These are phyloP conservation scores for Rhynchomys soricoides DNA, from an alignment of 2,113 vertebrate species.

Conservation along the genomic window DNA sequence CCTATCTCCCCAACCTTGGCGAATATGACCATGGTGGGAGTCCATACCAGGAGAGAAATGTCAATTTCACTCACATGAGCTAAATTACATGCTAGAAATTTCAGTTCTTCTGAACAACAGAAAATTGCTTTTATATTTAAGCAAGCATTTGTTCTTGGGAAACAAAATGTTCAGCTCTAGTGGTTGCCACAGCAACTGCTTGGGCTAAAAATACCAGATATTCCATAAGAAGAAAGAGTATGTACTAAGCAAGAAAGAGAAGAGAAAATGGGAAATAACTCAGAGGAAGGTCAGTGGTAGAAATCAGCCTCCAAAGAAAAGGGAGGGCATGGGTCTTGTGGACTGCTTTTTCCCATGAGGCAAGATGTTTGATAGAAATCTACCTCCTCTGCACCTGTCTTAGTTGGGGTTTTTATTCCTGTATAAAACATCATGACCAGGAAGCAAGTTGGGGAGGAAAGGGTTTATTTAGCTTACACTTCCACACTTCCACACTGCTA, in stretches of 20 bases:
- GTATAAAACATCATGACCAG: no score
- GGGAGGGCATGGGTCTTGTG: not conserved
- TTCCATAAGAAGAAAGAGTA: constrained; percentile 68
- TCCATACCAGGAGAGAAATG: constrained; percentile 53
- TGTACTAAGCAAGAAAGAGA: constrained; percentile 49
- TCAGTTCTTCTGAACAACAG: constrained; percentile 83
- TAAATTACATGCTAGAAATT: constrained; percentile 82
- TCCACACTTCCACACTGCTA: no score
- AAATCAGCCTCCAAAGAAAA: not conserved
- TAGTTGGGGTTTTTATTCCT: no score
- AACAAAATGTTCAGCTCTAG: constrained; percentile 89
- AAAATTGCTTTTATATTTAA: constrained; percentile 89
- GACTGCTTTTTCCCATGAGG: not conserved
- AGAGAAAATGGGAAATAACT: constrained; percentile 70
- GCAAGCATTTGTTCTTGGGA: constrained; percentile 87
- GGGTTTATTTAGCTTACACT: no score
- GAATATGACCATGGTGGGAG: constrained; percentile 51
- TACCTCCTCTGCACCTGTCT: not conserved
- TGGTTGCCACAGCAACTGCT: constrained; percentile 88
- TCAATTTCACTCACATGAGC: constrained; percentile 76
- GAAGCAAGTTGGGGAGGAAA: no score
- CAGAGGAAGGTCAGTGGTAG: not conserved
- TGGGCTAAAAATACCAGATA: constrained; percentile 88
- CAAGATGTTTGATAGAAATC: not conserved
- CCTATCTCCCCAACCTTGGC: constrained; percentile 21